Percentiles rank a stretch among this genome's conserved stretches.
phyloP scores from a whole-genome alignment of 2,797 vertebrate genomes.

The Loris lydekkerianus region DNA sequence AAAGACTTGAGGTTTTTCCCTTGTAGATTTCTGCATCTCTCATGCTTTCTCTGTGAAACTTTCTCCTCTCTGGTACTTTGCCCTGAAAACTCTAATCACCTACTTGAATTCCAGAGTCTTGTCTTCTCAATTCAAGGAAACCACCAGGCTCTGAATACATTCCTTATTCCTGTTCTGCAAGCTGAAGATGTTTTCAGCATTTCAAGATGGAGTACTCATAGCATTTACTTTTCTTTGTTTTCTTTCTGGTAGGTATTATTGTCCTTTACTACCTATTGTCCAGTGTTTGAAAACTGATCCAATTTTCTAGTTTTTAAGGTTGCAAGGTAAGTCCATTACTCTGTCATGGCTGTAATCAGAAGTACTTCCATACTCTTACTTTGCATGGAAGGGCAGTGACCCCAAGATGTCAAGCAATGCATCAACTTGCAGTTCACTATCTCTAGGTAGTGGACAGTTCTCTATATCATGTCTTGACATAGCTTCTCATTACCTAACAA shows the following conservation, averaged over 20 bases:
- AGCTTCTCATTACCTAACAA: not conserved
- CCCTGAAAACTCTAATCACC: not conserved
- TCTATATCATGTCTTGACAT: not conserved
- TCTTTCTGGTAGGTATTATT: not conserved
- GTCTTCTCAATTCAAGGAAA: not conserved
- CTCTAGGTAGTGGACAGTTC: not conserved
- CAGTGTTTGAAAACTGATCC: not conserved
- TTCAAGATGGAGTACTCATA: not conserved
- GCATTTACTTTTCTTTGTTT: not conserved
- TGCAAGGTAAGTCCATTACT: not conserved
- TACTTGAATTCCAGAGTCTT: slow-evolving; percentile 2
- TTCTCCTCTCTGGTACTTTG: not conserved
- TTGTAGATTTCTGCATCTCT: not conserved
- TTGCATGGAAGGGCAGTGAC: not conserved
- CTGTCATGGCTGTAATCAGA: not conserved
- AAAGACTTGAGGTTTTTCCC: not conserved
- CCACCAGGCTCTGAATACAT: not conserved
- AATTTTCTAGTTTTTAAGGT: not conserved
- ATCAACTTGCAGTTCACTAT: not conserved
- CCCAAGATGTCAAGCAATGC: not conserved
- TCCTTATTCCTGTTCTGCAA: not conserved
- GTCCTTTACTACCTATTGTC: not conserved
- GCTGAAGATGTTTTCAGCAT: not conserved
- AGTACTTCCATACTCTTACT: not conserved
- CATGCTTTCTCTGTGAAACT: not conserved